A percentile compares a stretch with the other conserved stretches of the same genome.
Evolutionary conservation across 2,888 invertebrate species (phyloP).

Genomic region (Epistrophe grossulariae): DNA sequence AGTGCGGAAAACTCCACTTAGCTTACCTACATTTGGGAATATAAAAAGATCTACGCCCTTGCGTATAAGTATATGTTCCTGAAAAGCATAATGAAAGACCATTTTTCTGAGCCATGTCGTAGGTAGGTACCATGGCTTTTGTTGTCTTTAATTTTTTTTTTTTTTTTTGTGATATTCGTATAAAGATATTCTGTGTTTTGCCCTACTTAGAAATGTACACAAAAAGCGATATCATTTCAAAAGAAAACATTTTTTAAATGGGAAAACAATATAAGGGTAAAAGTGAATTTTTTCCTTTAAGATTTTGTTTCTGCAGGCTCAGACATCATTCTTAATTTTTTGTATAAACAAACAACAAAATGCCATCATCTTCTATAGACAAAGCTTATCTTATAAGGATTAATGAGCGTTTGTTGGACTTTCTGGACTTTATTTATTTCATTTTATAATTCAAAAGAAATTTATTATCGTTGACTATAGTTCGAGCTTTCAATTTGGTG

Average conservation of each 20-base stretch:
- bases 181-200: slow-evolving; percentile 20
- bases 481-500: neutral
- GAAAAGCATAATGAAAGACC: slow-evolving; percentile 39
- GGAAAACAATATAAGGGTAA: slow-evolving; percentile 39
- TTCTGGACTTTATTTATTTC: slow-evolving; percentile 13
- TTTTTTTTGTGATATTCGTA: neutral
- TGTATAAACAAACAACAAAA: slow-evolving; percentile 3
- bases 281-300: slow-evolving; percentile 23
- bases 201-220: slow-evolving; percentile 33
- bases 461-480: neutral
- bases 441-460: neutral
- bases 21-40: slow-evolving; percentile 24
- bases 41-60: slow-evolving; percentile 32
- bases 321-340: slow-evolving; percentile 40
- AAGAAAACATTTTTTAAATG: slow-evolving; percentile 18
- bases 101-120: slow-evolving; percentile 30
- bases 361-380: slow-evolving; percentile 5
- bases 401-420: slow-evolving; percentile 18
- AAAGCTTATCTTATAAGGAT: slow-evolving; percentile 14
- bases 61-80: slow-evolving; percentile 1
- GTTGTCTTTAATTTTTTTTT: slow-evolving; percentile 14
- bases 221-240: slow-evolving; percentile 26
- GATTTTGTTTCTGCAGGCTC: slow-evolving; percentile 11
- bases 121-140: slow-evolving; percentile 17
- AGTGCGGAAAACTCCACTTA: slow-evolving; percentile 38